A percentile compares a stretch with the other conserved stretches of the same genome.
Conservation (phyloP, 1,140 invertebrate species). For the Pseudomyrmex dendroicus region DNA sequence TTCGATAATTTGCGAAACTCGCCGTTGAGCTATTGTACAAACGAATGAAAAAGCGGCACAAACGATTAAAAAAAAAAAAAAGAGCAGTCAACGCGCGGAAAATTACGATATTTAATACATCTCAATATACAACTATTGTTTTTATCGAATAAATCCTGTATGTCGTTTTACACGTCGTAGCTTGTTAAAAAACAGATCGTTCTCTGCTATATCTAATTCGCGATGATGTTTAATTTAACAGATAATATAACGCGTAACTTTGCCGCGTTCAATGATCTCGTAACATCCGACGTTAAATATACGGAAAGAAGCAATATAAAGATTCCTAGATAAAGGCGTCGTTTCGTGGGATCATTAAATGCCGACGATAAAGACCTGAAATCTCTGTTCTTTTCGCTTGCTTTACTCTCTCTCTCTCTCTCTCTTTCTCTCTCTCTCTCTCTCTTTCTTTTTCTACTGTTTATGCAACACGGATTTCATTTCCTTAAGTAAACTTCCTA, state of each 20-base stretch:
- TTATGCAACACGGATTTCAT: constrained; percentile 23
- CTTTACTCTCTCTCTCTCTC: neutral
- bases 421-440: neutral
- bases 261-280: constrained; percentile 49
- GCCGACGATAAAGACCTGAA: constrained; percentile 57
- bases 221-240: neutral
- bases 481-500: constrained; percentile 50
- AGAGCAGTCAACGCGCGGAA: too few species aligned
- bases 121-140: neutral
- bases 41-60: too few species aligned
- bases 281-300: constrained; percentile 29
- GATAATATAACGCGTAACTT: constrained; percentile 10
- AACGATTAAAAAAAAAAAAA: too few species aligned
- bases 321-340: constrained; percentile 59
- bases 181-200: constrained; percentile 8
- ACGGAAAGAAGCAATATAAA: constrained; percentile 65
- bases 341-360: constrained; percentile 59
- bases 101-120: too few species aligned
- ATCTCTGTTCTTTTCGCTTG: constrained; percentile 7
- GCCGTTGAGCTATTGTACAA: too few species aligned
- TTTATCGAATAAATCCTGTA: neutral
- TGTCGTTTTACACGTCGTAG: neutral
- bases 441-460: neutral
- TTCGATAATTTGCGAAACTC: too few species aligned
- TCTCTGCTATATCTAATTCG: neutral